Evolutionary conservation across 2,113 vertebrate species (phyloP), one percentile per base, ranked within the genome.

Genomic region (Chlorodrepanis virens): DNA sequence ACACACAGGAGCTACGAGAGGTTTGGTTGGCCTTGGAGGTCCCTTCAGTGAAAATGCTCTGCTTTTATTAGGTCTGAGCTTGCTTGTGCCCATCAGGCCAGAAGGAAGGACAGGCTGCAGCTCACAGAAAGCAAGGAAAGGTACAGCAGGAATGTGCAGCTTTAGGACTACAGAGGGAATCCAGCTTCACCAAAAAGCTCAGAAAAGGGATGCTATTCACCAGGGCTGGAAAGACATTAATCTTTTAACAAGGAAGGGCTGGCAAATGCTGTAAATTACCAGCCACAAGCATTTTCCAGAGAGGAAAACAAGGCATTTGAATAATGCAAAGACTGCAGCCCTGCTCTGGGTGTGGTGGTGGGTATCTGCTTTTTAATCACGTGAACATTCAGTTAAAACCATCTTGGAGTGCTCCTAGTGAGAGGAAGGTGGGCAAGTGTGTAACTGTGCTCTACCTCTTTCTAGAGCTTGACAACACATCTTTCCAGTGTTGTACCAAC

Each of bases 201-300:
- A 68, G 57, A 42, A 54, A 71, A 76, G 23, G 15, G 44, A 21
- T 68, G 63, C 21, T 83, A 4, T 47, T 83, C 76, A 91, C 20
- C 20, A 6, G 35, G 19, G 18, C 14, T 80, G 35, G 40, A 63
- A 85, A 71, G 57, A 33, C 49, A 44, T 2, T 14, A 23, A 47
- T 27, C 29, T 67, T 94, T 85, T 52, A 72, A 76, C 14, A 52
- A 44, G 44, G 44, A 52, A 60, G 37, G 35, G 40, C 40, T 64
- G 57, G 67, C 21, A 80, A 86, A 86, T 6, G 35, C 35, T n/a
- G 8, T 29, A 42, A 80, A 76, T 83, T 42, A 64, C 18, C 61
- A 90, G 47, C 69, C 65, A 49, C 60, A 85, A n/a, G 37, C 33
- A 44, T 71, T 86, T 76, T 52, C 57, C 61, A 91, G 76, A 79